These are phyloP conservation scores for Xiphophorus birchmanni DNA, from an alignment of 2,797 vertebrate genomes.

Conservation along the genomic window DNA sequence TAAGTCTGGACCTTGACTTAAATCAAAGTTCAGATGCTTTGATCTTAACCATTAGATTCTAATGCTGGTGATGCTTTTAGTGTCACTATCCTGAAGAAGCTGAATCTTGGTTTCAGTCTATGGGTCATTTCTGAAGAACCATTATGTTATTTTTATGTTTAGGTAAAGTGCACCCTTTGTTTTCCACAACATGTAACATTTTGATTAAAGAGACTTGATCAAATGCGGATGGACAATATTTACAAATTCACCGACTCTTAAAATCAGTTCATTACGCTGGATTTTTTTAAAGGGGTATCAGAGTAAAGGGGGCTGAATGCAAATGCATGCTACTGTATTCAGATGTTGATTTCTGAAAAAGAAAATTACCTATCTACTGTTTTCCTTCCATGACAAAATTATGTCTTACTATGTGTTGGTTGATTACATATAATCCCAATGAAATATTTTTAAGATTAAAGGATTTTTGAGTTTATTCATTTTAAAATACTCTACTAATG, in stretches of 20 bases:
- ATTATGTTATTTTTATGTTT: neutral
- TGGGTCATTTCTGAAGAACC: neutral
- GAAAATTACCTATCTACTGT: neutral
- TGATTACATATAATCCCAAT: neutral
- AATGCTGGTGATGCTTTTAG: neutral
- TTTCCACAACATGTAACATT: neutral
- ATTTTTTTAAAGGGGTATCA: neutral
- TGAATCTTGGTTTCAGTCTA: neutral
- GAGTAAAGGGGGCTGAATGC: neutral
- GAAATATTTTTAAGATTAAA: neutral
- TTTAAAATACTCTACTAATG: constrained; percentile 34
- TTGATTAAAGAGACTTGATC: neutral
- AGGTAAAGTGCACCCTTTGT: neutral
- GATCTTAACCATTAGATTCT: neutral
- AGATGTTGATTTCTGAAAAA: neutral
- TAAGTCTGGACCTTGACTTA: neutral
- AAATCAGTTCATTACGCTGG: neutral
- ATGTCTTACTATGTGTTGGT: neutral
- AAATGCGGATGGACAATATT: neutral
- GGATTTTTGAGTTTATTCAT: constrained; percentile 29
- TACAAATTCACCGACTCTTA: neutral
- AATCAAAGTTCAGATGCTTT: neutral
- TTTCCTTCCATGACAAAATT: neutral
- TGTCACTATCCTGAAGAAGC: neutral
- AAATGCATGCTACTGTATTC: neutral